Evolutionary conservation across 2,113 vertebrate genomes (phyloP).

Genomic region (Corynorhinus townsendii): DNA sequence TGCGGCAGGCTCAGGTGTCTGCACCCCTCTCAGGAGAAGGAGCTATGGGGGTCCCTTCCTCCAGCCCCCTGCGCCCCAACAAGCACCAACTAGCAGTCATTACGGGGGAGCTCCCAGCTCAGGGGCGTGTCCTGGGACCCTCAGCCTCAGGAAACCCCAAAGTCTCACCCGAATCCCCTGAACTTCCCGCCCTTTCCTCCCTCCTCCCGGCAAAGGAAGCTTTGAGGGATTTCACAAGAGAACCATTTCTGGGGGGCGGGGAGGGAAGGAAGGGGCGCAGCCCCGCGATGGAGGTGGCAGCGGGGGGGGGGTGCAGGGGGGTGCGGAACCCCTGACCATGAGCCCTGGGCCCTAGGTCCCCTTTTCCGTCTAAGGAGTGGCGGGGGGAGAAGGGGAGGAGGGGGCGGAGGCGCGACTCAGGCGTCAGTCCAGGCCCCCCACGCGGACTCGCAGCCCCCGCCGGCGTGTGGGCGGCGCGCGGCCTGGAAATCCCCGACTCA

Average conservation of each 20-base stretch:
- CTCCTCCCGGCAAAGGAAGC: not conserved
- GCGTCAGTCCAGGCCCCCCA: accelerated
- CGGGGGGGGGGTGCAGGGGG: not conserved
- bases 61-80: not conserved
- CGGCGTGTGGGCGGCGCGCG: not conserved
- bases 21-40: not conserved
- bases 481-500: slow-evolving; percentile 43
- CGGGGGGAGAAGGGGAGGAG: not conserved
- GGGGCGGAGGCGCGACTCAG: not conserved
- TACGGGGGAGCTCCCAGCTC: not conserved
- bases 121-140: not conserved
- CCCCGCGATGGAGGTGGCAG: not conserved
- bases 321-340: slow-evolving; percentile 38
- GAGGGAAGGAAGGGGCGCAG: no score
- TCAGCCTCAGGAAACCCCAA: not conserved
- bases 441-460: not conserved
- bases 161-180: not conserved
- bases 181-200: not conserved
- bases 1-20: not conserved
- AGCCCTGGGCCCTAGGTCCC: not conserved
- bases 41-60: accelerated
- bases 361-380: not conserved
- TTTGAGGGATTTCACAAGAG: not conserved
- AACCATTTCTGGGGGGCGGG: not conserved
- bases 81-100: accelerated